Conservation (phyloP, 2,797 vertebrate genomes). For the Thaleichthys pacificus region DNA sequence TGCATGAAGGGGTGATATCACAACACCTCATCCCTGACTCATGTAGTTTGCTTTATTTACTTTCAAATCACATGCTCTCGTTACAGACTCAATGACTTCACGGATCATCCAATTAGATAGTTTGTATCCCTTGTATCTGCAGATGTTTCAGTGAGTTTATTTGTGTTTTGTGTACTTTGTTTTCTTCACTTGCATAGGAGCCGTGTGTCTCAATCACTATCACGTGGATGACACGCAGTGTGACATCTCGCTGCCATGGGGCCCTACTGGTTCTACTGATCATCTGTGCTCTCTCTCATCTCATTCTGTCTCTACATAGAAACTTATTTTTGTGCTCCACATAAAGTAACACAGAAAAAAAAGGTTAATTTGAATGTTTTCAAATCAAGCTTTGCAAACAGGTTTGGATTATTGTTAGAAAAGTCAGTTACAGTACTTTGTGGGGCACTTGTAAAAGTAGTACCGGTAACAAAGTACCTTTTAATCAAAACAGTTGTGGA, state of each 20-base stretch:
- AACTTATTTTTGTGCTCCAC: too few relatives aligned
- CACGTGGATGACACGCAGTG: constrained; percentile 52
- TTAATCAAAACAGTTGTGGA: too few relatives aligned
- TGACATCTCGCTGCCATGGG: constrained; percentile 49
- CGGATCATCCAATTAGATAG: constrained; percentile 55
- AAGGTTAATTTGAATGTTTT: too few relatives aligned
- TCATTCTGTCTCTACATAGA: not conserved
- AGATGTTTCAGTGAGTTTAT: constrained; percentile 65
- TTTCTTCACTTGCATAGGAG: constrained; percentile 65
- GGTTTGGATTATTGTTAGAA: too few relatives aligned
- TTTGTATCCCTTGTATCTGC: constrained; percentile 45
- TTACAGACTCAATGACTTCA: constrained; percentile 45
- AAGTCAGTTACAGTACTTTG: too few relatives aligned
- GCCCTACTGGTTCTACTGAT: constrained; percentile 6
- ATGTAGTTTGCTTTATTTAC: constrained; percentile 63
- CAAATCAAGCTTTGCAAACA: too few relatives aligned
- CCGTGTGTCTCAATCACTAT: constrained; percentile 43
- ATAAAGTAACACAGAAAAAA: too few relatives aligned
- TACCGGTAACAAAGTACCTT: too few relatives aligned
- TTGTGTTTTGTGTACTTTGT: constrained; percentile 61
- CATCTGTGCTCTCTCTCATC: constrained; percentile 21
- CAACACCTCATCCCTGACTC: constrained; percentile 50
- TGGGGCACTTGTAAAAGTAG: too few relatives aligned
- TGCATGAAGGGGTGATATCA: constrained; percentile 51
- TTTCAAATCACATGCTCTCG: constrained; percentile 62